Conservation (phyloP, 1,140 invertebrate species). For the Tetraneura akinire region DNA sequence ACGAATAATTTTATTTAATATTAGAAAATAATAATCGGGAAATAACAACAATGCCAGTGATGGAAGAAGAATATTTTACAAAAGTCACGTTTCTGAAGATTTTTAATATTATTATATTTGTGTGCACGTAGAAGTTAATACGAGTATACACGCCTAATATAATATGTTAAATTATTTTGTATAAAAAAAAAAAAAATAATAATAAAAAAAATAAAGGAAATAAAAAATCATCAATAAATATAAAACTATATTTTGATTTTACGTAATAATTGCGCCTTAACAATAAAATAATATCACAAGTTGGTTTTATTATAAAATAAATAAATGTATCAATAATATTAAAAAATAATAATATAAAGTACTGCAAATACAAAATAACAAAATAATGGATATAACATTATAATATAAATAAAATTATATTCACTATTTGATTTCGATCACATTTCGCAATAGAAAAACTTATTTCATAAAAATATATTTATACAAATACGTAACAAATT, state of each 20-base stretch:
- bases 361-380: not conserved
- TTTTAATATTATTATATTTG: not conserved
- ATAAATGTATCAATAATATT: slow-evolving; percentile 42
- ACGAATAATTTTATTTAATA: too few relatives aligned
- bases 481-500: not conserved
- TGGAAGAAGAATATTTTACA: not conserved
- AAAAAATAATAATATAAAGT: too few relatives aligned
- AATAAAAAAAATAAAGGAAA: too few relatives aligned
- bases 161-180: slow-evolving; percentile 4
- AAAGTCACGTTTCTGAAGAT: not conserved
- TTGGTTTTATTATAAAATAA: slow-evolving; percentile 40
- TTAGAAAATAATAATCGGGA: not conserved
- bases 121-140: not conserved
- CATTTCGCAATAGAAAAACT: not conserved
- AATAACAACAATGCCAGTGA: not conserved
- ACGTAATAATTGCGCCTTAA: not conserved
- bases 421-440: slow-evolving; percentile 10
- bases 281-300: slow-evolving; percentile 48
- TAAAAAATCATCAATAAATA: not conserved
- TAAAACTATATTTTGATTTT: not conserved
- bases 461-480: not conserved
- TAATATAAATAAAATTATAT: too few relatives aligned
- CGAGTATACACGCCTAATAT: too few relatives aligned
- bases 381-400: not conserved
- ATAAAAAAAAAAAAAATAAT: too few relatives aligned